Evolutionary conservation across 2,113 vertebrate genomes (phyloP), one percentile per base, ranked within the genome.

Genomic region (Oophaga pumilio): DNA sequence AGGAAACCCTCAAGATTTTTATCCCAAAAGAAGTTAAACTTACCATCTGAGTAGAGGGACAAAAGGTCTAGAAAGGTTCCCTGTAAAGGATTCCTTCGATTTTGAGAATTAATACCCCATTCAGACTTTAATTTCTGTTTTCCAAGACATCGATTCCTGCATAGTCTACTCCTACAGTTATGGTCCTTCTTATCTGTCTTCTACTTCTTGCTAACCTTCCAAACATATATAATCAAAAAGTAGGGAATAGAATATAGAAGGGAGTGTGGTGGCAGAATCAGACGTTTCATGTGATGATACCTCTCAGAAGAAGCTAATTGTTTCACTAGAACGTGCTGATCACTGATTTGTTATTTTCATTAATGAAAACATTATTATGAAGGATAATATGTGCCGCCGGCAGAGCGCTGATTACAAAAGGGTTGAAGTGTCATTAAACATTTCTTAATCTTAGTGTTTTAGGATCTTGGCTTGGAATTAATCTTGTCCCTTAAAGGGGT

Each of bases 321-420:
- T 43, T 43, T 14, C 11, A 28, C 6, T 18, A 73, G 15, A 73
- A 73, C 2, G 69, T 43, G 6, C 69, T 8, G 69, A 73, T 43
- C 69, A 0, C 69, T 73, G 69, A 73, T 73, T 73, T 73, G 69
- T 73, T 73, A 17, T 43, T 73, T 73, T 73, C 69, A 73, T 73
- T 73, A 43, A 73, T 71, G 24, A 33, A 9, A 33, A 71, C 14
- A 73, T 10, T n/a, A 66, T 73, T 43, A 69, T 69, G 12, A 28
- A 69, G 15, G 13, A 14, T 26, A 69, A 33, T 28, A 69, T 33
- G 69, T 33, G 69, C 69, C 8, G 14, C 69, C 33, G 26, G 28
- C 28, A 43, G 69, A 33, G 69, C 15, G 7, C 26, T 43, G 28
- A 33, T 33, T 43, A 43, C 15, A 73, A 73, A 28, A 26, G 15